Base-by-base conservation (phyloP, 2,113 vertebrate species). In the Eubucco bourcierii region DNA sequence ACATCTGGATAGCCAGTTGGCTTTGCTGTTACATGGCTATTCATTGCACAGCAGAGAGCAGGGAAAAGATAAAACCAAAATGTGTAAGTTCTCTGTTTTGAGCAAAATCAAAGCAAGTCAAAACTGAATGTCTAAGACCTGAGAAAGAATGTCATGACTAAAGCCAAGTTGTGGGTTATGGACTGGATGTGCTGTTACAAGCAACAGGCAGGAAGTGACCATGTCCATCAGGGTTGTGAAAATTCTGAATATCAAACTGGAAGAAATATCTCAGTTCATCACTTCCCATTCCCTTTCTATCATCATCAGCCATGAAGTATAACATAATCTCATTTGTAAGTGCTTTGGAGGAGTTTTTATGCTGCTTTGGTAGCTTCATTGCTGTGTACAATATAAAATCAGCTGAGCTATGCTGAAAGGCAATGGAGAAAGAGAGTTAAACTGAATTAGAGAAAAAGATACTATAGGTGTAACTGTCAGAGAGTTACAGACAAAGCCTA, bases 1-100 rank as follows among this genome's bases (percentile, higher is more conserved):
- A n/a, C 6, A 9, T 56, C 79, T 64, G 67, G 16, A 64, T 53
- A 79, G 37, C 21, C 2, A 1, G 29, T 41, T 0, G 0, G 12
- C 41, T 87, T 89, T 92, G 56, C 52, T 92, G 56, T 47, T 83
- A 56, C 28, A 55, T 87, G 60, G 53, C 63, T 77, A 52, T 13
- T 16, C 31, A 24, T 19, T 67, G 52, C 33, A 52, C 85, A 58
- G 23, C 6, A 29, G 17, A 87, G 55, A 13, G 25, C 47, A 47
- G 33, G 8, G 44, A 72, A 88, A 93, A 72, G 44, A 15, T 19
- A 70, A 41, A 65, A 47, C 74, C 6, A 55, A 81, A 63, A 88
- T 47, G 39, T 46, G 27, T 34, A 52, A 71, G 13, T 33, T 75
- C 34, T 20, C 24, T 31, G 25, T 47, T 91, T 50, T 41, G 28